These are phyloP conservation scores for Mionectes macconnelli DNA, from an alignment of 2,113 vertebrate genomes.

Conservation along the genomic window DNA sequence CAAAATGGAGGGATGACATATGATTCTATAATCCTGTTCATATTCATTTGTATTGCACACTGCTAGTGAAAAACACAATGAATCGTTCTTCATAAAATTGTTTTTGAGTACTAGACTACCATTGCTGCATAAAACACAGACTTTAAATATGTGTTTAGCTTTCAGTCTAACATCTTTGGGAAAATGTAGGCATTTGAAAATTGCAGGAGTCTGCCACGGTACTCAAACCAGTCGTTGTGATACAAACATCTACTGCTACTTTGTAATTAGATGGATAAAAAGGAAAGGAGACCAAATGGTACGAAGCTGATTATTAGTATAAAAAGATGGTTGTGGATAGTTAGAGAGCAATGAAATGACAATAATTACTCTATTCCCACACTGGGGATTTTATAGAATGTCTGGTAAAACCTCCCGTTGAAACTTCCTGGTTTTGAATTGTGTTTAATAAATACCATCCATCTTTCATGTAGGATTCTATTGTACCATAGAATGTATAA, in stretches of 20 bases:
- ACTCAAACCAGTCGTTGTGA: background rate
- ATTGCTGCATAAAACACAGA: background rate
- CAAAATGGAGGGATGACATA: background rate
- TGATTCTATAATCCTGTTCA: background rate
- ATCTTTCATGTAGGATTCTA: background rate
- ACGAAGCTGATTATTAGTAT: conserved; percentile 5
- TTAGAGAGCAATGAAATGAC: background rate
- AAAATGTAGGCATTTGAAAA: conserved; percentile 4
- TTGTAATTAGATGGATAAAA: conserved; percentile 30
- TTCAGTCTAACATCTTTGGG: background rate
- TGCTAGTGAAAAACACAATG: background rate
- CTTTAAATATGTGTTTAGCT: background rate
- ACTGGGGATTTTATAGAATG: background rate
- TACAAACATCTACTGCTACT: background rate
- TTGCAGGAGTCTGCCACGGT: background rate
- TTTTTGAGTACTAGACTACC: background rate
- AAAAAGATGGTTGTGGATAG: conserved; percentile 9
- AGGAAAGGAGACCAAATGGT: background rate
- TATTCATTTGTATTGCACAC: background rate
- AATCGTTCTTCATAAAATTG: background rate
- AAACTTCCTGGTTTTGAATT: conserved; percentile 10
- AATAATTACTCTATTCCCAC: conserved; percentile 21
- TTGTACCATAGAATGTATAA: background rate
- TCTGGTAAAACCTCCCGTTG: background rate
- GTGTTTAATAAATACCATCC: background rate